Percentiles rank a stretch among this genome's conserved stretches.
phyloP scores from a whole-genome alignment of 2,797 vertebrate species.

The Benthosema pterotum region DNA sequence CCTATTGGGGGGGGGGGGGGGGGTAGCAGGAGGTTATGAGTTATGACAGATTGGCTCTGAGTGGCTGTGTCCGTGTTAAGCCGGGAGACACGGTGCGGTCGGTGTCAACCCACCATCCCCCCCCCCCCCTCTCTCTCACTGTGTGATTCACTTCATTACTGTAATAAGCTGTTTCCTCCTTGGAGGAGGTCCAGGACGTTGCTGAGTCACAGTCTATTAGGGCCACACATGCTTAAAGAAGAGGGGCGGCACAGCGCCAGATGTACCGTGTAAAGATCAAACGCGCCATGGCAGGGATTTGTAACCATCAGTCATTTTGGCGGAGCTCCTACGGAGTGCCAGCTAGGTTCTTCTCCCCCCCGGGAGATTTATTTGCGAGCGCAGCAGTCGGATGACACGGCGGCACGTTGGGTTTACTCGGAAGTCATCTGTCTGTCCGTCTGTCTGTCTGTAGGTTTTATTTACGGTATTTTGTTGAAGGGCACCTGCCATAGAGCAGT shows the following conservation, averaged over 20 bases:
- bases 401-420: background rate
- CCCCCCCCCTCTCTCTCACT: conserved; percentile 42
- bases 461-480: conserved; percentile 7
- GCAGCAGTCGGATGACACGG: no score
- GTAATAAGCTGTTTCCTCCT: conserved; percentile 73
- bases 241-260: conserved; percentile 39
- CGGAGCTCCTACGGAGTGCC: conserved; percentile 16
- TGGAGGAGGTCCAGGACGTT: conserved; percentile 65
- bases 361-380: conserved; percentile 42
- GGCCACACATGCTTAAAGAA: conserved; percentile 59
- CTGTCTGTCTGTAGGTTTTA: conserved; percentile 5
- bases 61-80: no score
- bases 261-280: conserved; percentile 54
- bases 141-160: conserved; percentile 73
- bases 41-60: no score
- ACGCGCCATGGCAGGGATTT: conserved; percentile 42
- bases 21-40: no score
- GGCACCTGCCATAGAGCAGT: background rate
- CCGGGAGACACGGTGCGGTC: background rate
- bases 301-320: conserved; percentile 43
- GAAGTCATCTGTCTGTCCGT: background rate
- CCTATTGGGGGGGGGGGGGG: no score
- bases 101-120: no score
- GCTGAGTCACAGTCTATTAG: conserved; percentile 69
- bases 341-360: conserved; percentile 2